phyloP scores from a whole-genome alignment of 2,113 vertebrate genomes.

The Octodon degus region DNA sequence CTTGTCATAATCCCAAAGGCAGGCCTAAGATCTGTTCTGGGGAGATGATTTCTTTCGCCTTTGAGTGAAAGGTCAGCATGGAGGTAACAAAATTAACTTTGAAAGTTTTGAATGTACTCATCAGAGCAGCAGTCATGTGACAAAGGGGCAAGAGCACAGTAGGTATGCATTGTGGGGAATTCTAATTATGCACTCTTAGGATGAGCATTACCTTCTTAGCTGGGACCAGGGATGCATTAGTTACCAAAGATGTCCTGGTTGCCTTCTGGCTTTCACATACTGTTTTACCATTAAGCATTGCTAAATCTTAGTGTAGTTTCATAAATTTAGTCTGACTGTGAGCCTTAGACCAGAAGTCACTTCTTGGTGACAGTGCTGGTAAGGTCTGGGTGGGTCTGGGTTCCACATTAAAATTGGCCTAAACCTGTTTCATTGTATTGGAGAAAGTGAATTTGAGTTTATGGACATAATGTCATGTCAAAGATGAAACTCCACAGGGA shows the following conservation, averaged over 20 bases:
- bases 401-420: background rate
- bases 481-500: constrained; percentile 1
- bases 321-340: background rate
- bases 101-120: background rate
- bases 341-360: background rate
- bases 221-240: background rate
- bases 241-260: background rate
- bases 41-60: background rate
- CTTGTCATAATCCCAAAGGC: background rate
- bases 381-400: background rate
- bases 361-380: background rate
- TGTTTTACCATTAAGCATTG: background rate
- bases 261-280: background rate
- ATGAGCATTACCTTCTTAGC: background rate
- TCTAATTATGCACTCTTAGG: background rate
- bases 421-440: background rate
- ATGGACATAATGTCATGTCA: background rate
- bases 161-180: background rate
- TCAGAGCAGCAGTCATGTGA: background rate
- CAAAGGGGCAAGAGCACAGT: background rate
- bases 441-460: background rate
- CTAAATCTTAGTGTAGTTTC: background rate
- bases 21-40: background rate
- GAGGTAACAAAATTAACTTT: constrained; percentile 21
- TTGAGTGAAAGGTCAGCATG: background rate